Conservation (phyloP, 1,140 invertebrate genomes). For the Aphaenogaster rudis region DNA sequence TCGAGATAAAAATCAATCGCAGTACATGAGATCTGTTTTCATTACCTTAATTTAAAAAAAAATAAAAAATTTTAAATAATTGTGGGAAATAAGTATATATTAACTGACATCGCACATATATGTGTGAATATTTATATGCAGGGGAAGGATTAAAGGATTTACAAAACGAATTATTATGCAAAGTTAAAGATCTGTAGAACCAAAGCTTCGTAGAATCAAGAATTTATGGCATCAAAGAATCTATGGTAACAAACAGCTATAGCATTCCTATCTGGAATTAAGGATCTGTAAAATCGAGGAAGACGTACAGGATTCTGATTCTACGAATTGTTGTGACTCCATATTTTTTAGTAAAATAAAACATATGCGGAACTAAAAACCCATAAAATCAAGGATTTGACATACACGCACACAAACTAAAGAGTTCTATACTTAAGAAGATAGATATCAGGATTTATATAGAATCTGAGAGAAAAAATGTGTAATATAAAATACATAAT, state of each 20-base stretch:
- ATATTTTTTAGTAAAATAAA: background rate
- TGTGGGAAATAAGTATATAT: no score
- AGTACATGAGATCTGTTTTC: background rate
- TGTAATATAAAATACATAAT: background rate
- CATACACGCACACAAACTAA: background rate
- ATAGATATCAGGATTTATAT: background rate
- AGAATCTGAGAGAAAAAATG: background rate
- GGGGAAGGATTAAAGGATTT: background rate
- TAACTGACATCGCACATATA: background rate
- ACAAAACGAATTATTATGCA: constrained; percentile 9
- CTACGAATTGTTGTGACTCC: background rate
- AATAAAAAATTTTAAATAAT: background rate
- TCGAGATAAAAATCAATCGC: background rate
- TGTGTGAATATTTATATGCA: background rate
- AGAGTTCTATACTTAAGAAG: background rate
- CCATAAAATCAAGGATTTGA: constrained; percentile 13
- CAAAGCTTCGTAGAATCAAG: constrained; percentile 21
- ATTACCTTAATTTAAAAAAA: background rate
- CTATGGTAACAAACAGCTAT: background rate
- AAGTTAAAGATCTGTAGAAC: background rate
- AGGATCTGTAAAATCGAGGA: constrained; percentile 6
- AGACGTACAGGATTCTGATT: background rate
- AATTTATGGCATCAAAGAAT: constrained; percentile 17
- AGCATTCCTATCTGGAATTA: constrained; percentile 13
- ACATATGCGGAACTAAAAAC: background rate